A percentile compares a stretch with the other conserved stretches of the same genome.
Conservation (phyloP, 2,888 invertebrate genomes). For the Pterostichus niger region DNA sequence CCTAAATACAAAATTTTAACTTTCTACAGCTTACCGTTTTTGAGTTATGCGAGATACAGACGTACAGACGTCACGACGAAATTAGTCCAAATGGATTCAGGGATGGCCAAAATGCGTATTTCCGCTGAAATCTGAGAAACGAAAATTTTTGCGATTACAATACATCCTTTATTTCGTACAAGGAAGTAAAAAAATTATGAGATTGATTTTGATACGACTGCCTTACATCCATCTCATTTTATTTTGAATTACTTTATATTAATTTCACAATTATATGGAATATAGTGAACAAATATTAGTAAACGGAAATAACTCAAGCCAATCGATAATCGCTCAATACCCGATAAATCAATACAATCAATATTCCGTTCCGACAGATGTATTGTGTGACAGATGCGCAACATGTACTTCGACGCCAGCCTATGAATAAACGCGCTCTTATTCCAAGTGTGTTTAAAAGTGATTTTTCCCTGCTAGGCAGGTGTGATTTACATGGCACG, state of each 20-base stretch:
- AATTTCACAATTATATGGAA: neutral
- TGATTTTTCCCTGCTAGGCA: constrained; percentile 29
- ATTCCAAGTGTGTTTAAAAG: neutral
- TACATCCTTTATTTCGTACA: too few relatives aligned
- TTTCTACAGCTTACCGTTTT: too few relatives aligned
- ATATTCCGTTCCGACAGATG: constrained; percentile 32
- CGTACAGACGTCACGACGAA: too few relatives aligned
- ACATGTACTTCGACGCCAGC: neutral
- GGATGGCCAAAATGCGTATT: too few relatives aligned
- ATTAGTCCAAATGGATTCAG: too few relatives aligned
- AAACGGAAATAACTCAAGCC: constrained; percentile 14
- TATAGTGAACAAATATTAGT: constrained; percentile 17
- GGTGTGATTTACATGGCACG: constrained; percentile 44
- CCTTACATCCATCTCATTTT: neutral
- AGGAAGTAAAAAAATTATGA: too few relatives aligned
- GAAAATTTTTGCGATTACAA: too few relatives aligned
- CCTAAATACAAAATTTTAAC: too few relatives aligned
- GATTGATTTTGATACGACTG: too few relatives aligned
- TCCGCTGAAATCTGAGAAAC: too few relatives aligned
- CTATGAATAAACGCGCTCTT: constrained; percentile 16
- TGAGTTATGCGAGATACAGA: too few relatives aligned
- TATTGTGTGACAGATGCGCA: constrained; percentile 43
- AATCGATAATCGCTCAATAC: neutral
- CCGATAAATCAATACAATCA: constrained; percentile 30
- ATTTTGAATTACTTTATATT: neutral